Base-by-base conservation (phyloP, 2,888 invertebrate species). In the Teinopalpus imperialis region DNA sequence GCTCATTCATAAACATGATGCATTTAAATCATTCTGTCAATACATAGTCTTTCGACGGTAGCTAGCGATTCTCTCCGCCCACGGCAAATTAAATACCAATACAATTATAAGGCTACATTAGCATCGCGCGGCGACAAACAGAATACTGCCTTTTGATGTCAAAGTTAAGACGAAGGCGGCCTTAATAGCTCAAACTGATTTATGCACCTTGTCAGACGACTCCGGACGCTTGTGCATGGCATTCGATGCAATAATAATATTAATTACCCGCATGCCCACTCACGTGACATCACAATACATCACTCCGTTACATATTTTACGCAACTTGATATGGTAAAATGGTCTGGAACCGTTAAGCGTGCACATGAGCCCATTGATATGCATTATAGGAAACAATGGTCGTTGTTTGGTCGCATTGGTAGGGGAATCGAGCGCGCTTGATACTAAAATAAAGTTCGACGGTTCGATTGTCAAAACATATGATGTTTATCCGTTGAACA, bases 71-170 rank as follows among this genome's bases (percentile, higher is more conserved):
- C 65, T 51, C 45, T 36, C n/a, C 69, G 50, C 80, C 82, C 66
- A 81, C 83, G 63, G 61, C 49, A 64, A 74, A 76, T 78, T 70
- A 74, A 69, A 63, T 64, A 62, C 56, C 66, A 62, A 73, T 74
- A 69, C 69, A 63, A 74, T 75, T 68, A 53, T 57, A 53, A 56
- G 6, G 50, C 53, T 47, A 54, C 43, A 47, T 46, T 47, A 51
- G 48, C 52, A 48, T 43, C 12, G 16, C 8, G 27, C 37, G 37
- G 8, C 37, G 30, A 31, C 36, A 31, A 39, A 26, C 26, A 14
- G 41, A 36, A 43, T 26, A 24, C 31, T 31, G 48, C 47, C 47
- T 43, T 53, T 54, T 54, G 48, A 54, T 31, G 37, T 44, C 44
- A 26, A 37, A 29, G 31, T 13, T 12, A 53, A 69, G 57, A 61